These are phyloP conservation scores for Drosophila anomelani DNA, from an alignment of 2,888 invertebrate species.

Conservation along the genomic window DNA sequence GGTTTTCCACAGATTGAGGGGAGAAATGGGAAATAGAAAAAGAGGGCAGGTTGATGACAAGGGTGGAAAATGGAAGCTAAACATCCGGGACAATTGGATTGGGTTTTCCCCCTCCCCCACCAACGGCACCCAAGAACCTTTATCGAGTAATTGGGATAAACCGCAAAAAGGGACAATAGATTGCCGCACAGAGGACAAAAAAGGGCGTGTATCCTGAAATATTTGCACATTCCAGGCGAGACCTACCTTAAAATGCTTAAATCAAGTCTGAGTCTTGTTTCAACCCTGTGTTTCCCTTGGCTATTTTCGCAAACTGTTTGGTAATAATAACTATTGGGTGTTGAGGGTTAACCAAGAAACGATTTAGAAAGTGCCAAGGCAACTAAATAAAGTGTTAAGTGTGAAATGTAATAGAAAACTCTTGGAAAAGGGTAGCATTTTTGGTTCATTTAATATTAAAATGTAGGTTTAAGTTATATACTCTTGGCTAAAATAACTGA, in stretches of 20 bases:
- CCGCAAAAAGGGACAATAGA: slow-evolving; percentile 38
- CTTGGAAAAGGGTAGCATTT: background rate
- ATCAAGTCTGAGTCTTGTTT: background rate
- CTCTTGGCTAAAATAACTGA: background rate
- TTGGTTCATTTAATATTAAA: background rate
- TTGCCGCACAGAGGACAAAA: slow-evolving; percentile 13
- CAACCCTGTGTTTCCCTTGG: background rate
- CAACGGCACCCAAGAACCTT: background rate
- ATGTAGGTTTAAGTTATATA: background rate
- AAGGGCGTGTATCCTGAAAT: slow-evolving; percentile 23
- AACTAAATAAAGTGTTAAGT: background rate
- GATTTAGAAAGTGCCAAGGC: background rate
- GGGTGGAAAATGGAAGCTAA: slow-evolving; percentile 44
- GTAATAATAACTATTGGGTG: background rate
- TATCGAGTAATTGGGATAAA: slow-evolving; percentile 40
- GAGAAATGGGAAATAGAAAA: slow-evolving; percentile 8
- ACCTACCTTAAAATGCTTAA: slow-evolving; percentile 4
- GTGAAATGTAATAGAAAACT: background rate
- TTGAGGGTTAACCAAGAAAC: background rate
- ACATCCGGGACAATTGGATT: slow-evolving; percentile 59
- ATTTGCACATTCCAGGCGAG: slow-evolving; percentile 12
- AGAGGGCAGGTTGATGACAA: slow-evolving; percentile 21
- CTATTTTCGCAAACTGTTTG: background rate
- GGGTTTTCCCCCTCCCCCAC: background rate
- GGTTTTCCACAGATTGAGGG: background rate